Conservation (phyloP, 2,888 invertebrate species). For the Eupithecia vulgata region DNA sequence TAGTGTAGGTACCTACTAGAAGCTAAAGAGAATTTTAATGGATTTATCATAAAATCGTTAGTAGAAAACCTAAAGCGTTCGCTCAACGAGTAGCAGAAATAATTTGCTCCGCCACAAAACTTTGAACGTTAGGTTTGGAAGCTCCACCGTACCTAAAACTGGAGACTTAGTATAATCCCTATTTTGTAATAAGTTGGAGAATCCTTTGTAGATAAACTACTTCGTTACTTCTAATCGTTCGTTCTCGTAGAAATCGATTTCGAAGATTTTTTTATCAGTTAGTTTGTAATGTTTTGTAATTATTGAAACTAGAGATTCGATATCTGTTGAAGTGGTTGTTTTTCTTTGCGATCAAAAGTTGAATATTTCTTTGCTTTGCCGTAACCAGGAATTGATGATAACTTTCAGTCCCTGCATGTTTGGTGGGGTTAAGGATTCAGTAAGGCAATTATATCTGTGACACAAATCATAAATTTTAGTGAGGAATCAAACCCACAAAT, state of each 20-base stretch:
- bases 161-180: constrained; percentile 48
- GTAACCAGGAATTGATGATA: constrained; percentile 5
- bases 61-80: constrained; percentile 50
- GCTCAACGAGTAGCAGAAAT: constrained; percentile 48
- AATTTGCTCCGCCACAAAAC: constrained; percentile 51
- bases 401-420: background rate
- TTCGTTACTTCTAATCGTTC: constrained; percentile 42
- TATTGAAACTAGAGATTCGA: background rate
- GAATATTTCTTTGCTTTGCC: constrained; percentile 1
- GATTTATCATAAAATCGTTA: constrained; percentile 45
- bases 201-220: constrained; percentile 42
- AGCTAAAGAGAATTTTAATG: background rate
- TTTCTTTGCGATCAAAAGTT: constrained; percentile 7
- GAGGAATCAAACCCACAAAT: background rate
- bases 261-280: background rate
- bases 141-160: constrained; percentile 47
- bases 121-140: constrained; percentile 47
- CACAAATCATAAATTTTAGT: background rate
- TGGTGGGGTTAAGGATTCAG: background rate
- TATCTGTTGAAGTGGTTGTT: background rate
- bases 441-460: too few relatives aligned
- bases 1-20: background rate
- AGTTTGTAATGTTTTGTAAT: background rate
- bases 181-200: constrained; percentile 51
- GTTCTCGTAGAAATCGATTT: constrained; percentile 21